phyloP scores from a whole-genome alignment of 2,888 invertebrate species.

The Sepioteuthis lessoniana region DNA sequence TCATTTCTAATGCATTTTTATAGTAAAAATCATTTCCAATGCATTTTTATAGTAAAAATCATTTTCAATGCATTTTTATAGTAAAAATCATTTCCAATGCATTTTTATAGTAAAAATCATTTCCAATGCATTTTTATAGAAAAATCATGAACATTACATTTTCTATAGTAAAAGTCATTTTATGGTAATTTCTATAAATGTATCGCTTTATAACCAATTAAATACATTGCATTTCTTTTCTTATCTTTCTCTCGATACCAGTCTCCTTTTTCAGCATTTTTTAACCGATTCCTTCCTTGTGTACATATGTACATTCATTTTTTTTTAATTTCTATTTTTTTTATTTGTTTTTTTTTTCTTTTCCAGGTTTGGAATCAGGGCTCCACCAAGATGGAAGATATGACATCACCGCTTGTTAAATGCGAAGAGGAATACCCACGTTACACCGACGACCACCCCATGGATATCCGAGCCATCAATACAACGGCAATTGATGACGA shows the following conservation, averaged over 20 bases:
- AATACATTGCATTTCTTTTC: too few relatives aligned
- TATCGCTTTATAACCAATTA: too few relatives aligned
- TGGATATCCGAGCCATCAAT: constrained; percentile 45
- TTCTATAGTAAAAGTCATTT: too few relatives aligned
- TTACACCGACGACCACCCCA: constrained; percentile 45
- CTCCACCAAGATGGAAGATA: constrained; percentile 47
- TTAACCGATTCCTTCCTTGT: not conserved
- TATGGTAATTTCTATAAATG: too few relatives aligned
- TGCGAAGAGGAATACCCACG: constrained; percentile 43
- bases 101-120: too few relatives aligned
- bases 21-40: not conserved
- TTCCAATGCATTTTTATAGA: not conserved
- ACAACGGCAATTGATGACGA: constrained; percentile 37
- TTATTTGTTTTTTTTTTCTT: not conserved
- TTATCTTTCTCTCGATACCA: not conserved
- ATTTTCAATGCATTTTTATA: not conserved
- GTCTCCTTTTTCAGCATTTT: too few relatives aligned
- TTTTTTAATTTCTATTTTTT: too few relatives aligned
- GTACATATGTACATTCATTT: not conserved
- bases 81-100: too few relatives aligned
- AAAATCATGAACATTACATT: not conserved
- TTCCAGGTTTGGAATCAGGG: constrained; percentile 41
- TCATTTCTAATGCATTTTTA: too few relatives aligned
- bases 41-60: not conserved
- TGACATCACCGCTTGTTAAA: constrained; percentile 46